phyloP scores from a whole-genome alignment of 2,888 invertebrate genomes.

The Keiferia lycopersicella region DNA sequence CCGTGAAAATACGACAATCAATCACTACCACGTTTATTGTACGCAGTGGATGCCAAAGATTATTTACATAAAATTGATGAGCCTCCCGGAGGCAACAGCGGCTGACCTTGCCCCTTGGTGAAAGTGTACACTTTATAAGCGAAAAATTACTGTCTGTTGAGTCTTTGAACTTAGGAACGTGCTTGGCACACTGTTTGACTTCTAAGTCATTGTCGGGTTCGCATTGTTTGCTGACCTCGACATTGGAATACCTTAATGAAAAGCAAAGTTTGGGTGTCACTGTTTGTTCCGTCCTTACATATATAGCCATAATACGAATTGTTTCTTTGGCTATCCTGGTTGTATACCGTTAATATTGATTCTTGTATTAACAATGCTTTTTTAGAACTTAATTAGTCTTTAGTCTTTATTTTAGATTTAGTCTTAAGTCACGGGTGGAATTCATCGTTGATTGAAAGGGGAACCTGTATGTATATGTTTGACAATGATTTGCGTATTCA shows the following conservation, averaged over 20 bases:
- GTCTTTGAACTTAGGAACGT: constrained; percentile 35
- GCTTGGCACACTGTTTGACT: constrained; percentile 13
- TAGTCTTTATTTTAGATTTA: too few species aligned
- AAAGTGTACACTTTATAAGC: constrained; percentile 58
- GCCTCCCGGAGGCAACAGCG: constrained; percentile 58
- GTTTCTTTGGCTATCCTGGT: background rate
- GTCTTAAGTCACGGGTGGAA: too few species aligned
- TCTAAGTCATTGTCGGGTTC: background rate
- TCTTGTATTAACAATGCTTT: too few species aligned
- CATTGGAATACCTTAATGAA: constrained; percentile 13
- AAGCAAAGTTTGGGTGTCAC: background rate
- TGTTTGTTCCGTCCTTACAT: background rate
- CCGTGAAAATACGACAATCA: constrained; percentile 63
- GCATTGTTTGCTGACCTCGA: constrained; percentile 9
- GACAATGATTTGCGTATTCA: too few species aligned
- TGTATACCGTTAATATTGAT: background rate
- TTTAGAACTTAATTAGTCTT: too few species aligned
- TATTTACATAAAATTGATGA: constrained; percentile 77
- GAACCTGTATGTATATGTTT: too few species aligned
- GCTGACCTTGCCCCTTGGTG: constrained; percentile 64
- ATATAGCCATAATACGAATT: background rate
- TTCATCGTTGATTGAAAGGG: too few species aligned
- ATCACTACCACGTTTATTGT: constrained; percentile 68
- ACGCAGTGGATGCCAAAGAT: constrained; percentile 60
- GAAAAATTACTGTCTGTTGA: constrained; percentile 58